These are phyloP conservation scores for Paracyprichromis sp. DNA, from an alignment of 2,113 vertebrate species.

Conservation along the genomic window DNA sequence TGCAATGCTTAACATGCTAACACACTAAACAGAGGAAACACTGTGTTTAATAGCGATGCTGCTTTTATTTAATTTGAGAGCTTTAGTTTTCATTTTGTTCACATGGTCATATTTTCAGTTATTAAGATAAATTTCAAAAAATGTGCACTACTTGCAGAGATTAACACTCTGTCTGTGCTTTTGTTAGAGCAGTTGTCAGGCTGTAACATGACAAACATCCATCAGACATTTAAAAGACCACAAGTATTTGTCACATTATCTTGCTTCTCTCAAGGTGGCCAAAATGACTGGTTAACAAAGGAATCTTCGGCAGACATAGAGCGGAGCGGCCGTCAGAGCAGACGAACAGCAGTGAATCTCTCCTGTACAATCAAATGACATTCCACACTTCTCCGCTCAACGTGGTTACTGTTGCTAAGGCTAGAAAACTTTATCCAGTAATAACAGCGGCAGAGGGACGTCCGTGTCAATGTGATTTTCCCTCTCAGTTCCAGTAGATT, in stretches of 20 bases:
- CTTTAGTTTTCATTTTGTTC: not conserved
- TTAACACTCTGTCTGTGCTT: not conserved
- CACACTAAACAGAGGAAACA: not conserved
- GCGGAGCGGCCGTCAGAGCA: not conserved
- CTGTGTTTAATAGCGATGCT: not conserved
- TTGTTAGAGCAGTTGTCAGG: not conserved
- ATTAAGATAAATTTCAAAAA: not conserved
- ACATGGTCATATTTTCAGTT: not conserved
- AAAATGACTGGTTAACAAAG: not conserved
- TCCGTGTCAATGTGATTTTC: not conserved
- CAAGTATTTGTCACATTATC: not conserved
- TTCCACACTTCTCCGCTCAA: not conserved
- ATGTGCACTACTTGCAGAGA: not conserved
- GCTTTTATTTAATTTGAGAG: not conserved
- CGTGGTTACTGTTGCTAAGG: slow-evolving; percentile 51
- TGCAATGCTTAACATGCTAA: not conserved
- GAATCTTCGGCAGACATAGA: not conserved
- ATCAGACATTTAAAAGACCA: not conserved
- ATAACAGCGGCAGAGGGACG: not conserved
- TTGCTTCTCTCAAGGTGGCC: not conserved
- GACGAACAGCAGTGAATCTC: not conserved
- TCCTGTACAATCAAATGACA: not conserved
- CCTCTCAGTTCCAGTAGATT: not conserved
- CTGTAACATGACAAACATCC: not conserved
- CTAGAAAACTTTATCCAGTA: slow-evolving; percentile 26